Percentiles rank a stretch among this genome's conserved stretches.
Conservation (phyloP, 2,797 vertebrate genomes). For the Helarctos malayanus region DNA sequence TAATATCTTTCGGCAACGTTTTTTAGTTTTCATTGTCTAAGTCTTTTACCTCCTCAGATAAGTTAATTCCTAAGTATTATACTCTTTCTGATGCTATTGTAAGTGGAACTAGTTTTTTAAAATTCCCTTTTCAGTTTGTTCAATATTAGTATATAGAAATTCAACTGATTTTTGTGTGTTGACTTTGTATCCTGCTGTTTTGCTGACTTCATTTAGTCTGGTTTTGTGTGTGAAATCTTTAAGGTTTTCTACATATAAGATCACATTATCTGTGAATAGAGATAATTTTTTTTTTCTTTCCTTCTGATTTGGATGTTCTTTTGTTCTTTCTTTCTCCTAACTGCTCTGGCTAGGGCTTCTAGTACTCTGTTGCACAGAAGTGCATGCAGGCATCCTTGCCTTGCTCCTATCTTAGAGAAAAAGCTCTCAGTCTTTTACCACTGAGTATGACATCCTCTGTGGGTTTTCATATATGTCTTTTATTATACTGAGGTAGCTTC, state of each 20-base stretch:
- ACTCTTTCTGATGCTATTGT: not conserved
- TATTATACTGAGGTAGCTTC: not conserved
- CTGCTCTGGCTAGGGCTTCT: not conserved
- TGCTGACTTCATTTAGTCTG: not conserved
- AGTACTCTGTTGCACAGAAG: not conserved
- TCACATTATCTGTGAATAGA: not conserved
- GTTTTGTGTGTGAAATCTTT: not conserved
- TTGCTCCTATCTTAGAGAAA: not conserved
- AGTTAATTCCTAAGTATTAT: slow-evolving; percentile 10
- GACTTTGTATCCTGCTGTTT: not conserved
- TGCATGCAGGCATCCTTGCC: not conserved
- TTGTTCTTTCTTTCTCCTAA: not conserved
- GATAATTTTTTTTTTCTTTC: not conserved
- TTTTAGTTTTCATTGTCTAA: not conserved
- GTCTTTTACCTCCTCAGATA: not conserved
- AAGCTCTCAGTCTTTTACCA: not conserved
- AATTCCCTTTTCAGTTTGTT: not conserved
- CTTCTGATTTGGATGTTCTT: not conserved
- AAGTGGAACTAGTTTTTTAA: not conserved
- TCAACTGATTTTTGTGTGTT: not conserved
- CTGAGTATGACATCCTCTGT: not conserved
- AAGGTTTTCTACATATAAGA: not conserved
- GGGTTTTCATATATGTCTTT: not conserved
- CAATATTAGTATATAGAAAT: not conserved
- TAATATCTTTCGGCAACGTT: not conserved